Evolutionary conservation across 2,888 invertebrate species (phyloP).

Genomic region (Tetranychus piercei): DNA sequence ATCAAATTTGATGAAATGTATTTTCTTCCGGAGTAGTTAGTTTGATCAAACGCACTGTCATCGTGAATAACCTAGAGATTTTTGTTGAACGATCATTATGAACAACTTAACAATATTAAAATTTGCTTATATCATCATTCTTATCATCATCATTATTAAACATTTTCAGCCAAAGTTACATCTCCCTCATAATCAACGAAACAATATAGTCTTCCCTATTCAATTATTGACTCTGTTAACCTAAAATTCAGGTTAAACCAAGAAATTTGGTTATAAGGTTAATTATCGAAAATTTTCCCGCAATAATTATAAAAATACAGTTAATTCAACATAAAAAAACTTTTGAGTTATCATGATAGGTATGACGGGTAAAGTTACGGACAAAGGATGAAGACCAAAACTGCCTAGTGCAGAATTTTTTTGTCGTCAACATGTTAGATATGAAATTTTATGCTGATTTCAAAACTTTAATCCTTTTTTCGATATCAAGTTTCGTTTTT

Average conservation of each 20-base stretch:
- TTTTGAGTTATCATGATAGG: too few species aligned
- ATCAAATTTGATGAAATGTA: background rate
- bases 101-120: background rate
- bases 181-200: background rate
- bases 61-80: background rate
- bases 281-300: too few species aligned
- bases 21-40: background rate
- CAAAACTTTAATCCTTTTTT: too few species aligned
- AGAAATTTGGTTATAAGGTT: background rate
- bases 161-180: background rate
- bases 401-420: too few species aligned
- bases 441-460: too few species aligned
- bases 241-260: background rate
- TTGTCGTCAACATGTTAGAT: too few species aligned
- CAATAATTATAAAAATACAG: too few species aligned
- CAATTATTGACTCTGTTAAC: background rate
- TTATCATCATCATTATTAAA: background rate
- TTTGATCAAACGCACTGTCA: background rate
- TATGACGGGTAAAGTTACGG: too few species aligned
- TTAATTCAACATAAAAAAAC: too few species aligned
- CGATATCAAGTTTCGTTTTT: too few species aligned
- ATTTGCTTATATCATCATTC: background rate
- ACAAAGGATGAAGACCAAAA: too few species aligned
- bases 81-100: background rate
- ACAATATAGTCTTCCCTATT: too few species aligned